Evolutionary conservation across 2,113 vertebrate genomes (phyloP).

Genomic region (Clarias gariepinus): DNA sequence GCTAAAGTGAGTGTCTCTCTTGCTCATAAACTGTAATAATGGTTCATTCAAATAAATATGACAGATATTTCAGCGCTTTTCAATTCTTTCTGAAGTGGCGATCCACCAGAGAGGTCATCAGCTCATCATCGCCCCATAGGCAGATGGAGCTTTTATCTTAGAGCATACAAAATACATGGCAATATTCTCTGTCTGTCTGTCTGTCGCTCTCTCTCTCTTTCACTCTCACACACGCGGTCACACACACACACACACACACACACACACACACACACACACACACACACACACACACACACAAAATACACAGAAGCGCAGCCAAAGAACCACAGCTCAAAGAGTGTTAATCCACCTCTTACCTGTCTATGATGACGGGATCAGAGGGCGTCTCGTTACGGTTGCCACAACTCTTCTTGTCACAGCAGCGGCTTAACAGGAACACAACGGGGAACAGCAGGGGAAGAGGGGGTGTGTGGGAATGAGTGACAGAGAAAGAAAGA

Average conservation of each 20-base stretch:
- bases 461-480: slow-evolving; percentile 37
- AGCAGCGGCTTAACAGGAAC: slow-evolving; percentile 87
- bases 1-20: background rate
- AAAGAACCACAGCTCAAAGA: slow-evolving; percentile 10
- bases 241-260: slow-evolving; percentile 2
- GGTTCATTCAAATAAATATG: slow-evolving; percentile 17
- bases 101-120: slow-evolving; percentile 23
- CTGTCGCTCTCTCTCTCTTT: slow-evolving; percentile 31
- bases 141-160: slow-evolving; percentile 28
- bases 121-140: slow-evolving; percentile 4
- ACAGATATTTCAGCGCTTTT: slow-evolving; percentile 10
- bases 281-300: slow-evolving; percentile 27
- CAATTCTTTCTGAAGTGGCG: slow-evolving; percentile 28
- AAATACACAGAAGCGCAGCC: background rate
- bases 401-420: slow-evolving; percentile 99
- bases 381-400: slow-evolving; percentile 99
- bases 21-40: slow-evolving; percentile 23
- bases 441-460: background rate
- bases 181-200: slow-evolving; percentile 43
- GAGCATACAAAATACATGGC: background rate
- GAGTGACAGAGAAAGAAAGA: slow-evolving; percentile 24
- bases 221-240: background rate
- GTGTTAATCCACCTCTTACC: slow-evolving; percentile 82
- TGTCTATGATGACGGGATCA: slow-evolving; percentile 99
- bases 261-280: slow-evolving; percentile 2